These are phyloP conservation scores for Patella ulyssiponensis DNA, from an alignment of 2,888 invertebrate genomes.

Conservation along the genomic window DNA sequence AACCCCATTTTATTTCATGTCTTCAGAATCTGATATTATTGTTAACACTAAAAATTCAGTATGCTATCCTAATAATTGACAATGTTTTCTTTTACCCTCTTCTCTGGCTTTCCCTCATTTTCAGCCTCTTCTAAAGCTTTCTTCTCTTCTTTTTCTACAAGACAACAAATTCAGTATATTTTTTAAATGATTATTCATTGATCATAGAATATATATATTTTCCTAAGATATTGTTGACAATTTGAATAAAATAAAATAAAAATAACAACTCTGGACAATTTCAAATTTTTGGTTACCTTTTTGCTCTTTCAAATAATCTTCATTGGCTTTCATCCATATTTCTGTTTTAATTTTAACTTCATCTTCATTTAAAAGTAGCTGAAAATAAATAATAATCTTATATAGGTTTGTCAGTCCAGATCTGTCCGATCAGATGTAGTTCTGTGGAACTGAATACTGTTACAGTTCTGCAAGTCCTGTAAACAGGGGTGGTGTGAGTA, in stretches of 20 bases:
- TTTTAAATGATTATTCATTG: neutral
- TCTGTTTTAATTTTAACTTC: constrained; percentile 87
- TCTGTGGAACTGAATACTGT: no score
- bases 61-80: no score
- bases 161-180: constrained; percentile 17
- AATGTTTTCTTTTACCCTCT: constrained; percentile 70
- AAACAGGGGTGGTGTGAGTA: no score
- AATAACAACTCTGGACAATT: neutral
- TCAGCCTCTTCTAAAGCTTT: constrained; percentile 89
- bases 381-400: constrained; percentile 26
- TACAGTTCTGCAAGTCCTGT: no score
- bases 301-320: constrained; percentile 87
- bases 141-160: constrained; percentile 85
- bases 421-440: no score
- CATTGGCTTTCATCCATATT: constrained; percentile 91
- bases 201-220: neutral
- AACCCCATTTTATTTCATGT: no score
- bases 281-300: constrained; percentile 73
- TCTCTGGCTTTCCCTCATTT: constrained; percentile 82
- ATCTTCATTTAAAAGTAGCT: constrained; percentile 84
- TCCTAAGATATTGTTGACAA: neutral
- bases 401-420: no score
- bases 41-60: no score
- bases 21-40: no score
- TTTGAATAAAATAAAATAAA: neutral